Base-by-base conservation (phyloP, 2,797 vertebrate genomes). In the Onychomys arenicola region DNA sequence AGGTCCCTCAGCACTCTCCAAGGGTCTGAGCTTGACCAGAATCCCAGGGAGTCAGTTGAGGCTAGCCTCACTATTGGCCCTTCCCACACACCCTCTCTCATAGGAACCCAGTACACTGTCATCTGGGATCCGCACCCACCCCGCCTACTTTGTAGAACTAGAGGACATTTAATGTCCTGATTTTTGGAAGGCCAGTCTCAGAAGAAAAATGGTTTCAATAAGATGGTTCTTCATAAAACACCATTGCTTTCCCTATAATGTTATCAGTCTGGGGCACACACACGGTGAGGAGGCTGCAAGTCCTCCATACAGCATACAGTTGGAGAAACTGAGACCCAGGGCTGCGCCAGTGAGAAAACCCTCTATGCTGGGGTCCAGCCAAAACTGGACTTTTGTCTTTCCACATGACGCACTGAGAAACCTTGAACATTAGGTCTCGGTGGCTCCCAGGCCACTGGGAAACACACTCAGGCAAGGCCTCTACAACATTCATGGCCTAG, bases 381-480 rank as follows among this genome's bases (percentile, higher is more conserved):
- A 37, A 27, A n/a, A 43, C 32, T 55, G 52, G 57, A n/a, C 52
- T 57, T 32, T 75, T 21, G 0, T 17, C 71, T 69, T 37, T 43
- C 19, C 27, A 1, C 14, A 13, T 37, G 6, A 34, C 1, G 0
- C 11, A 27, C 0, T 2, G 3, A 49, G 27, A 40, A 34, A 5
- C 59, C 76, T 83, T 77, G 21, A 43, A 23, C 27, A 0, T 32
- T 65, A 5, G n/a, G 12, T 40, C n/a, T n/a, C 10, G 5, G 34
- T 8, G 5, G 34, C 61, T 83, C 71, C 11, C 12, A 1, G 76
- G 55, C 69, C 9, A 2, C 63, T 2, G 0, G n/a, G 46, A 21
- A 87, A 46, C 0, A 59, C 11, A 23, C 25, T 19, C 13, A 17
- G 67, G 13, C 52, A 12, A 25, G 67, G n/a, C 27, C 29, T 52